Conservation (phyloP, 2,113 vertebrate genomes). For the Nothobranchius kuhntae region DNA sequence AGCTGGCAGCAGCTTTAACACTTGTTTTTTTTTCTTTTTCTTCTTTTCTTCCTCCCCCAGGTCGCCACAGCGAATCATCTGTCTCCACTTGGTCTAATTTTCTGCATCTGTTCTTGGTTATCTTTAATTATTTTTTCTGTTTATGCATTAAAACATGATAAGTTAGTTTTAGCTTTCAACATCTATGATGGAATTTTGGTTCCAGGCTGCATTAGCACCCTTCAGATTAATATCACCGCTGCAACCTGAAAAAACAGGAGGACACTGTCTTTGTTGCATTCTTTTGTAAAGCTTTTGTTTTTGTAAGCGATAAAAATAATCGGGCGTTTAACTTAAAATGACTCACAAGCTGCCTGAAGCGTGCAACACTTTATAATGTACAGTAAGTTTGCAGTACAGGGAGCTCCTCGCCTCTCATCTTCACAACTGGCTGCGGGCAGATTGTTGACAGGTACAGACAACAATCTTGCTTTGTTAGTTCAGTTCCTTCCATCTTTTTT, state of each 20-base stretch:
- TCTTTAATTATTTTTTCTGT: no score
- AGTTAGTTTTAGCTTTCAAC: no score
- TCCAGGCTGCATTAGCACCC: neutral
- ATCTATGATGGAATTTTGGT: no score
- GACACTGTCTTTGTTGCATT: constrained; percentile 9
- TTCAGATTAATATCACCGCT: neutral
- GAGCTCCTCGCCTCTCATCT: constrained; percentile 47
- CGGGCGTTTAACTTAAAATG: constrained; percentile 42
- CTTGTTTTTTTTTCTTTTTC: no score
- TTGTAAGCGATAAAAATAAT: constrained; percentile 26
- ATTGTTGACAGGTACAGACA: constrained; percentile 56
- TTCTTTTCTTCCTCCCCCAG: no score
- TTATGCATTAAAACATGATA: no score
- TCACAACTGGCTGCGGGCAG: constrained; percentile 52
- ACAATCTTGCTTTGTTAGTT: constrained; percentile 45
- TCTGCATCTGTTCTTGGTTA: no score
- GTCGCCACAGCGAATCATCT: no score
- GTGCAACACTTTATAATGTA: constrained; percentile 46
- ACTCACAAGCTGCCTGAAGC: constrained; percentile 32
- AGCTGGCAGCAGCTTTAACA: no score
- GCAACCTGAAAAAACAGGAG: constrained; percentile 7
- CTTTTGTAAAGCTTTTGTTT: constrained; percentile 39
- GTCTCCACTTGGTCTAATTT: no score
- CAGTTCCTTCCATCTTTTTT: constrained; percentile 22
- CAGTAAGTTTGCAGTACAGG: constrained; percentile 44